Percentiles rank a stretch among this genome's conserved stretches.
Conservation (phyloP, 2,888 invertebrate species). For the Chrysina gloriosa region DNA sequence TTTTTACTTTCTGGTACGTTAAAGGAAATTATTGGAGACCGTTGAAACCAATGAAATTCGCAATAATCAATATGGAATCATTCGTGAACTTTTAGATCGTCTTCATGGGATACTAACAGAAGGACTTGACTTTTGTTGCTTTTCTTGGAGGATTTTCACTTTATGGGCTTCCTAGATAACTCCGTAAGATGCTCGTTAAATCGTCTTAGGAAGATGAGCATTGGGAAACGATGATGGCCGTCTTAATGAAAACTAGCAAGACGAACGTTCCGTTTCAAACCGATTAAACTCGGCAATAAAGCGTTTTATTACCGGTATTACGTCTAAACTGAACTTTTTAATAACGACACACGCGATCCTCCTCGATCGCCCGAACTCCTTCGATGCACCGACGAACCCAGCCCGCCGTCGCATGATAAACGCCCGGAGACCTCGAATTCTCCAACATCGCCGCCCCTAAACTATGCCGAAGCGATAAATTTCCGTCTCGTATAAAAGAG, state of each 20-base stretch:
- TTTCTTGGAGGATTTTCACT: no score
- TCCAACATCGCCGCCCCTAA: neutral
- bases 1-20: no score
- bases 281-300: slow-evolving; percentile 8
- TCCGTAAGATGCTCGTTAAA: no score
- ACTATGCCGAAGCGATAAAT: slow-evolving; percentile 28
- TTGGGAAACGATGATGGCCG: neutral
- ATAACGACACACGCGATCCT: slow-evolving; percentile 14
- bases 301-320: slow-evolving; percentile 7
- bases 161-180: no score
- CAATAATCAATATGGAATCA: no score
- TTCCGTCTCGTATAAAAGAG: slow-evolving; percentile 30
- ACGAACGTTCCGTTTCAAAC: neutral
- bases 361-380: neutral
- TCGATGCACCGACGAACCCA: neutral
- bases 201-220: neutral
- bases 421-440: slow-evolving; percentile 17
- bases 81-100: no score
- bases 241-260: neutral
- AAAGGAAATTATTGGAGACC: no score
- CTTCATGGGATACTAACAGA: no score
- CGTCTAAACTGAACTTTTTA: slow-evolving; percentile 23
- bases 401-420: slow-evolving; percentile 16
- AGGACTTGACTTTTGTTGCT: no score
- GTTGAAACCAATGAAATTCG: no score